A percentile compares a stretch with the other conserved stretches of the same genome.
phyloP scores from a whole-genome alignment of 2,888 invertebrate species.

The Noctua comes region DNA sequence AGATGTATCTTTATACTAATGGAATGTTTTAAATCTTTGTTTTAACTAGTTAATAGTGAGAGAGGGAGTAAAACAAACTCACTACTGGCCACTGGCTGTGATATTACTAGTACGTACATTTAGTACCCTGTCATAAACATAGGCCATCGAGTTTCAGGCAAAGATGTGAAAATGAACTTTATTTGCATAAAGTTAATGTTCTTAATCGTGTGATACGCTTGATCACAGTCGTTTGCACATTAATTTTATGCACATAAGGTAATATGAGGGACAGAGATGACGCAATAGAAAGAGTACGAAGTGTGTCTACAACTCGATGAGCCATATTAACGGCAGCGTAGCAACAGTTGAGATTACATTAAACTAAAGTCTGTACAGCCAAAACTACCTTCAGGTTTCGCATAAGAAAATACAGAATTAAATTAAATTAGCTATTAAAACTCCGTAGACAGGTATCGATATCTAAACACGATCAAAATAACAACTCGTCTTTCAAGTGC shows the following conservation, averaged over 20 bases:
- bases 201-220: neutral
- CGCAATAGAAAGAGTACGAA: neutral
- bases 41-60: neutral
- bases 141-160: neutral
- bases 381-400: neutral
- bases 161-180: neutral
- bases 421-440: neutral
- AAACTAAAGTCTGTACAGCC: neutral
- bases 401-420: conserved; percentile 25
- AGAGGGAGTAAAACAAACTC: neutral
- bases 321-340: neutral
- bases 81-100: neutral
- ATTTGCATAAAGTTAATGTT: neutral
- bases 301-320: neutral
- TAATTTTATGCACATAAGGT: neutral
- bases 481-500: too few species aligned
- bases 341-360: neutral
- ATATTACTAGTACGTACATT: neutral
- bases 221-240: neutral
- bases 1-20: neutral
- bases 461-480: neutral
- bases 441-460: neutral
- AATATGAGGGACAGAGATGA: too few species aligned
- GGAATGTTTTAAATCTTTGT: neutral
- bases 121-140: neutral